Base-by-base conservation (phyloP, 2,888 invertebrate genomes). In the Leptogaster cylindrica region DNA sequence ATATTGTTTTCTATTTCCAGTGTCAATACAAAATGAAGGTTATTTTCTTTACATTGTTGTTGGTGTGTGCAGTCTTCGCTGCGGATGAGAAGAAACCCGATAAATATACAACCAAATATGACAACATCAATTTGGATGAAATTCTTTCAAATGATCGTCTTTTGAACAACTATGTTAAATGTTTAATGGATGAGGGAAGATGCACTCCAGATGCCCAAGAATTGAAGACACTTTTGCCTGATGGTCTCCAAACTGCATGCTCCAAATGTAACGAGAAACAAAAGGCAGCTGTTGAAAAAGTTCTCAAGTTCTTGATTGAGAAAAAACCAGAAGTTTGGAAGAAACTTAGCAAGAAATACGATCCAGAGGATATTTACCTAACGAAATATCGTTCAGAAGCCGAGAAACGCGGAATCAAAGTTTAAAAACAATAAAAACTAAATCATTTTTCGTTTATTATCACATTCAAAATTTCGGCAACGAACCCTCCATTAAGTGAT, bases 141-240 rank as follows among this genome's bases (percentile, higher is more conserved):
- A 87, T 90, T 70, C 77, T 90, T 20, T 78, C 76, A 33, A 90
- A 87, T 74, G 84, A 86, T n/a, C 83, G 89, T 27, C 80, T 90
- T 6, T 80, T 90, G 33, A 76, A 77, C 7, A 86, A 84, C 46
- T 89, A 90, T 75, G 80, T 84, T 68, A 84, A 88, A 72, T 91
- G 91, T 73, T 74, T 90, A 6, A 73, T 89, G 73, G 88, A 86
- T 0, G 82, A 78, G 65, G 87, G 86, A 6, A 85, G 82, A 66
- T 90, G 90, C 78, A 88, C 85, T 4, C 83, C 88, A 8, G 89
- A 90, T 70, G 89, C 85, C 69, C 84, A 85, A 71, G 88, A 88
- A 77, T 80, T 91, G 8, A 91, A 88, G 82, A 83, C 89, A 87
- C 80, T 84, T 1, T 82, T 92, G 1, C 90, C 91, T 0, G 91